phyloP scores from a whole-genome alignment of 37 sponge, comb jelly and placozoan genomes.

The Beroe forskalii region DNA sequence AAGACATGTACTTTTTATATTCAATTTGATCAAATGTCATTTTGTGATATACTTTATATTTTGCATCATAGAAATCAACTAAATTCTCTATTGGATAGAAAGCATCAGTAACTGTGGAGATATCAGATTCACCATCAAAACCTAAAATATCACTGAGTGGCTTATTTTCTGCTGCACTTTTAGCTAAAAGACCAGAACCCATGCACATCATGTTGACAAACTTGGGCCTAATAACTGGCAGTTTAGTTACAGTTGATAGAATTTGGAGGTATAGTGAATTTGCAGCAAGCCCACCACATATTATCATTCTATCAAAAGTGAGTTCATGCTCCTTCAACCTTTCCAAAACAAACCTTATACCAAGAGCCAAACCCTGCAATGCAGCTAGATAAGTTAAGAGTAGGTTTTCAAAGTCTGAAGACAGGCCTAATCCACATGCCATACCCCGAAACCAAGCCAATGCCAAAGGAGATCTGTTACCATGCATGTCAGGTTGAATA shows the following conservation, averaged over 20 bases:
- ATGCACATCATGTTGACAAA: constrained; percentile 33
- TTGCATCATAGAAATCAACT: neutral
- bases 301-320: neutral
- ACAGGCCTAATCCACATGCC: constrained; percentile 76
- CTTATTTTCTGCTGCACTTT: neutral
- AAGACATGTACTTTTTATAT: constrained; percentile 12
- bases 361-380: constrained; percentile 78
- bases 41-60: constrained; percentile 26
- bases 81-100: neutral
- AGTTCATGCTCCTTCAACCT: constrained; percentile 19
- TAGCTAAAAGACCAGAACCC: constrained; percentile 7
- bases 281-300: constrained; percentile 26
- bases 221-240: constrained; percentile 16
- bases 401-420: constrained; percentile 61
- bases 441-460: constrained; percentile 73
- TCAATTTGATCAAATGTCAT: constrained; percentile 54
- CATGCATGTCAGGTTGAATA: constrained; percentile 80
- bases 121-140: neutral
- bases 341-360: constrained; percentile 58
- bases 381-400: constrained; percentile 73
- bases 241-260: constrained; percentile 28
- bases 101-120: neutral
- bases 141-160: neutral
- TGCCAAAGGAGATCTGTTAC: constrained; percentile 86
- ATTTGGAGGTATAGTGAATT: neutral